Evolutionary conservation across 2,113 vertebrate genomes (phyloP), one percentile per base, ranked within the genome.

Genomic region (Mesembrinibis cayennensis): DNA sequence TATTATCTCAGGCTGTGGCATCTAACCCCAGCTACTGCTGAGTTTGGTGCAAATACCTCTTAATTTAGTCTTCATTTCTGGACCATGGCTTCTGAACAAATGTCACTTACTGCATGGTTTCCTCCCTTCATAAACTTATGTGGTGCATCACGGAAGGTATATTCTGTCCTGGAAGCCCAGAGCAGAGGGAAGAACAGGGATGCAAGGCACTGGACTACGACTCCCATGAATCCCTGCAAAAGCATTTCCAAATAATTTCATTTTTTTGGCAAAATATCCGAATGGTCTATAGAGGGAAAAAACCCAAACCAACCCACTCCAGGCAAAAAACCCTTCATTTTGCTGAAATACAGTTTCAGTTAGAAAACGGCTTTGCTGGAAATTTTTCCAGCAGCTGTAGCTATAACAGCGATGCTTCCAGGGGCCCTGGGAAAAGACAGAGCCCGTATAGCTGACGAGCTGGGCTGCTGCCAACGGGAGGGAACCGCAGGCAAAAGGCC

Each of bases 131-230:
- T 8, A 61, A 56, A 22, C 10, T 26, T 10, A 0, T 5, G 9
- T 3, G 70, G 44, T 13, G 3, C 22, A 40, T n/a, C 49, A n/a
- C 0, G 1, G 55, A 34, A 61, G 47, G 11, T 0, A 2, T 26
- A 7, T 30, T 71, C 52, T 49, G 0, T 14, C 34, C 52, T 10
- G 20, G 44, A 13, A 63, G 11, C 44, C 26, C 65, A 66, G 53
- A 76, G 38, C 34, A 65, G 17, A 44, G 7, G 25, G 32, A 81
- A 21, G 19, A 69, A 44, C 9, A 38, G 23, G 20, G n/a, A 42
- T 2, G 3, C 0, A 2, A 52, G 27, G 10, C 21, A 62, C 34
- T 32, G 45, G 45, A 89, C 87, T 69, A 56, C 8, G 1, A 29
- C 27, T 82, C 77, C 69, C 65, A 84, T 13, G 6, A 52, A 67